Conservation (phyloP, 1,140 invertebrate genomes). For the Aplysia californica region DNA sequence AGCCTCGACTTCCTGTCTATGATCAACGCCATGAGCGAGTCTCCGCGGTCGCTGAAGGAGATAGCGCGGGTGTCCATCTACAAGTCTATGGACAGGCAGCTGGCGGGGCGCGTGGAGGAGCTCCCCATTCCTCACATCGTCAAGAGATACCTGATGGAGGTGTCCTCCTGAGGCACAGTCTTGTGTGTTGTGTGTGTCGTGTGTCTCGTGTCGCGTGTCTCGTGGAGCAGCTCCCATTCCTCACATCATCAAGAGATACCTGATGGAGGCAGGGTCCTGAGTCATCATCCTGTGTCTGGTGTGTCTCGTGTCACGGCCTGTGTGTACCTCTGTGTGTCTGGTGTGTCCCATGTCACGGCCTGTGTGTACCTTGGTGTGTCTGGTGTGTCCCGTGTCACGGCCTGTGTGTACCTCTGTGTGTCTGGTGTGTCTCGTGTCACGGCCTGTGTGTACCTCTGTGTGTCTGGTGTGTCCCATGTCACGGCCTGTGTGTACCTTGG, state of each 20-base stretch:
- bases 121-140: slow-evolving; percentile 56
- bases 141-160: slow-evolving; percentile 56
- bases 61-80: slow-evolving; percentile 60
- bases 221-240: slow-evolving; percentile 55
- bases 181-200: too few relatives aligned
- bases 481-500: too few relatives aligned
- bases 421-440: too few relatives aligned
- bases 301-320: too few relatives aligned
- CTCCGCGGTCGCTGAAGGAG: slow-evolving; percentile 57
- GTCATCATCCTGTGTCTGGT: not conserved
- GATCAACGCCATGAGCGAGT: slow-evolving; percentile 49
- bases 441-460: too few relatives aligned
- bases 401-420: too few relatives aligned
- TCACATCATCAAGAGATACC: slow-evolving; percentile 49
- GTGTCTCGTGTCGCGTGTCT: too few relatives aligned
- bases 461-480: too few relatives aligned
- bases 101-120: slow-evolving; percentile 43
- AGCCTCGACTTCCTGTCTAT: slow-evolving; percentile 40
- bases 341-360: too few relatives aligned
- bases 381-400: slow-evolving; percentile 52
- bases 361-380: slow-evolving; percentile 37
- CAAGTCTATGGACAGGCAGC: slow-evolving; percentile 49
- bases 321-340: too few relatives aligned
- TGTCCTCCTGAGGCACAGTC: slow-evolving; percentile 18
- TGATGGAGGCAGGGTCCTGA: slow-evolving; percentile 47